Conservation (phyloP, 2,113 vertebrate genomes). For the Cairina moschata region DNA sequence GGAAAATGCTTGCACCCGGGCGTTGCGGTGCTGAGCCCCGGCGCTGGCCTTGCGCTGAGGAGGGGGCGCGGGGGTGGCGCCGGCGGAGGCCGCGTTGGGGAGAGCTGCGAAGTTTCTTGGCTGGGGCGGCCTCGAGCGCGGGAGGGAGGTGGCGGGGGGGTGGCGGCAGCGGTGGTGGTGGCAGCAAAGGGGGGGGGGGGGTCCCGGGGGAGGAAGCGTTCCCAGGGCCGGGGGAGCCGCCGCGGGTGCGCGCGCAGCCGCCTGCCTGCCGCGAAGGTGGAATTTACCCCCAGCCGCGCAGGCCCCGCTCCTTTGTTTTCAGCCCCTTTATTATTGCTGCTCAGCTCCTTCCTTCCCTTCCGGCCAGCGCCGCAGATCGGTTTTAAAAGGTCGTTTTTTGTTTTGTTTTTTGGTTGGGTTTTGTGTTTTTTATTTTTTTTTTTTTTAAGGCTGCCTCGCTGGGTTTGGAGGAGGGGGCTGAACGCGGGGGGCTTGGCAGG, state of each 20-base stretch:
- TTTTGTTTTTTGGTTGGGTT: too few species aligned
- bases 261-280: conserved; percentile 51
- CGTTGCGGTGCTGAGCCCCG: neutral
- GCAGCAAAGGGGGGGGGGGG: neutral
- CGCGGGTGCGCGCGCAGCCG: neutral
- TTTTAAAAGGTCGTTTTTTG: too few species aligned
- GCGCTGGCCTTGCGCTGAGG: neutral
- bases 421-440: too few species aligned
- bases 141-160: neutral
- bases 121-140: neutral
- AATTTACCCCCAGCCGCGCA: conserved; percentile 65
- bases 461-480: neutral
- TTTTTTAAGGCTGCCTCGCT: neutral
- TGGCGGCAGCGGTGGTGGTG: too few species aligned
- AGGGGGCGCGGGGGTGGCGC: fast-evolving
- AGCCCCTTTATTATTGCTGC: neutral
- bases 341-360: conserved; percentile 3
- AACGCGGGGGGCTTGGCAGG: neutral
- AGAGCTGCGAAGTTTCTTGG: neutral
- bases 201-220: neutral
- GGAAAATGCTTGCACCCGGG: fast-evolving
- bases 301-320: conserved; percentile 65
- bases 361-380: neutral
- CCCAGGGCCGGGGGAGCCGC: conserved; percentile 14
- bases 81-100: neutral